phyloP scores from a whole-genome alignment of 2,797 vertebrate species.

The Manis javanica region DNA sequence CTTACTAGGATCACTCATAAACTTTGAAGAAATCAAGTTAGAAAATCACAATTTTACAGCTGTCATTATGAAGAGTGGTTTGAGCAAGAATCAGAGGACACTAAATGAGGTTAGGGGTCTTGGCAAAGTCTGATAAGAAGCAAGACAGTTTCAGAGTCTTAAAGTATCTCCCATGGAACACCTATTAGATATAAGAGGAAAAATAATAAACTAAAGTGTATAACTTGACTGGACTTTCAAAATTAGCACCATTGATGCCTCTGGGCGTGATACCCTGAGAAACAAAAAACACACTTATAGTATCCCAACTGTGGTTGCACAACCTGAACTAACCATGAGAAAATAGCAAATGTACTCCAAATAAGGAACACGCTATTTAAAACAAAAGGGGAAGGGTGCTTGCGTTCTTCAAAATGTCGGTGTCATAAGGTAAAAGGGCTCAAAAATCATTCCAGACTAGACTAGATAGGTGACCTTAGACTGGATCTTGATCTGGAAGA shows the following conservation, averaged over 20 bases:
- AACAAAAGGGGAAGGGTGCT: neutral
- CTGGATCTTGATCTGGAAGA: neutral
- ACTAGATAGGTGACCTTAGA: neutral
- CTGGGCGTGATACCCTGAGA: neutral
- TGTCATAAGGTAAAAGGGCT: neutral
- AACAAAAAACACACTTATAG: neutral
- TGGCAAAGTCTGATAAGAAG: neutral
- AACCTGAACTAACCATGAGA: neutral
- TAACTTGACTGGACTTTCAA: neutral
- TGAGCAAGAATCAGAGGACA: neutral
- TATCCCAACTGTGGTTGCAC: neutral
- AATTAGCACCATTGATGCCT: neutral
- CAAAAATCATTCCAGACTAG: neutral
- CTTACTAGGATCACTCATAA: neutral
- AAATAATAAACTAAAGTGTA: neutral
- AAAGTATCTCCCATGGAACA: neutral
- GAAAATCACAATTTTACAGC: constrained; percentile 23
- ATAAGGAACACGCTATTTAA: neutral
- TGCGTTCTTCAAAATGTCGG: neutral
- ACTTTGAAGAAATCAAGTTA: constrained; percentile 21
- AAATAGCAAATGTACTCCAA: neutral
- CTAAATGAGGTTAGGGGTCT: neutral
- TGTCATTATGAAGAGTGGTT: neutral
- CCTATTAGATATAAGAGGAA: neutral
- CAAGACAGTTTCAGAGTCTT: constrained; percentile 14